Percentiles rank a stretch among this genome's conserved stretches.
These are phyloP conservation scores for Poecilia latipinna DNA, from an alignment of 2,113 vertebrate genomes.

Conservation along the genomic window DNA sequence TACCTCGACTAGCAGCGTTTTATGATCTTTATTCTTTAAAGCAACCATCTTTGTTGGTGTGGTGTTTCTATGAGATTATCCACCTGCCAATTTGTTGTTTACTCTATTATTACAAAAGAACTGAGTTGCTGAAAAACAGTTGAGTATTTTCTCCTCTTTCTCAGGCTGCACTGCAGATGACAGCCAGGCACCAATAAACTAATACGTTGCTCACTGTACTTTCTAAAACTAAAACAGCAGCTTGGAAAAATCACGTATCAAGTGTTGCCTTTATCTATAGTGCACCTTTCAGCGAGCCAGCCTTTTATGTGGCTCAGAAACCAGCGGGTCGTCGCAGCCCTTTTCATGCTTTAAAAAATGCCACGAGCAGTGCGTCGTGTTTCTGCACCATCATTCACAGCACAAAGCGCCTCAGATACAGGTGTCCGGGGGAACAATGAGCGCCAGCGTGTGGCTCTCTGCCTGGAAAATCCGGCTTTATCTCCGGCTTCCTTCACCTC, in stretches of 20 bases:
- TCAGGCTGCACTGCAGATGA: neutral
- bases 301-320: conserved; percentile 14
- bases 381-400: conserved; percentile 24
- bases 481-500: conserved; percentile 32
- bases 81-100: too few species aligned
- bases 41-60: too few species aligned
- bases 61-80: too few species aligned
- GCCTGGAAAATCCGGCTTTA: conserved; percentile 38
- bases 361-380: conserved; percentile 20
- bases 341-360: conserved; percentile 35
- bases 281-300: conserved; percentile 8
- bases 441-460: neutral
- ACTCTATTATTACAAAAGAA: too few species aligned
- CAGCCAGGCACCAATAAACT: neutral
- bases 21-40: too few species aligned
- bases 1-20: too few species aligned
- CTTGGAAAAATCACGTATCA: neutral
- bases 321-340: neutral
- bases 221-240: neutral
- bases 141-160: neutral
- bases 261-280: neutral
- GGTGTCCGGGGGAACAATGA: conserved; percentile 49
- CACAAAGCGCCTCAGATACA: conserved; percentile 15
- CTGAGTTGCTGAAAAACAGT: too few species aligned
- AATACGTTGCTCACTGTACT: neutral